phyloP scores from a whole-genome alignment of 2,797 vertebrate genomes.

The Argentina silus region DNA sequence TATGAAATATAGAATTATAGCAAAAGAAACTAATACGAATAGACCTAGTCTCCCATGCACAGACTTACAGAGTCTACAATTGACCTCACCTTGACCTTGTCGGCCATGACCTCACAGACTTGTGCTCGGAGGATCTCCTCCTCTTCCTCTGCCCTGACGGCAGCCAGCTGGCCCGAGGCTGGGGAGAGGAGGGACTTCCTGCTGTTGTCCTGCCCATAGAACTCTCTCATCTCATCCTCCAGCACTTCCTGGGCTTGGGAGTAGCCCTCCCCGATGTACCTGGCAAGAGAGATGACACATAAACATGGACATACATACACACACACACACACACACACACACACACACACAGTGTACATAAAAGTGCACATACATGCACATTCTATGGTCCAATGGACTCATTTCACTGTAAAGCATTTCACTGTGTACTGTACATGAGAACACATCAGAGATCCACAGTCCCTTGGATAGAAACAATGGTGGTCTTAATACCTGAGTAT shows the following conservation, averaged over 20 bases:
- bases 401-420: background rate
- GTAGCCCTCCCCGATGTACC: conserved; percentile 93
- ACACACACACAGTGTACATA: too few species aligned
- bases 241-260: conserved; percentile 93
- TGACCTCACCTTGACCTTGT: conserved; percentile 85
- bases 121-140: conserved; percentile 89
- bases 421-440: background rate
- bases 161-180: conserved; percentile 84
- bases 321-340: background rate
- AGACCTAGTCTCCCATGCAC: too few species aligned
- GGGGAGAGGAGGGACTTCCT: conserved; percentile 66
- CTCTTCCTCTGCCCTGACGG: conserved; percentile 88
- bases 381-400: background rate
- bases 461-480: too few species aligned
- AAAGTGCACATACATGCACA: too few species aligned
- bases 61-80: background rate
- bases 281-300: conserved; percentile 51
- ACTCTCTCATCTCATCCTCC: conserved; percentile 94
- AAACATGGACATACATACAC: background rate
- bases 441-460: too few species aligned
- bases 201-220: conserved; percentile 77
- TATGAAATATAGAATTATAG: too few species aligned
- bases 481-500: conserved; percentile 83
- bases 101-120: conserved; percentile 80
- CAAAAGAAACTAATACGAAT: too few species aligned